Evolutionary conservation across 2,888 invertebrate genomes (phyloP), one percentile per base, ranked within the genome.

Genomic region (Erynnis tages): DNA sequence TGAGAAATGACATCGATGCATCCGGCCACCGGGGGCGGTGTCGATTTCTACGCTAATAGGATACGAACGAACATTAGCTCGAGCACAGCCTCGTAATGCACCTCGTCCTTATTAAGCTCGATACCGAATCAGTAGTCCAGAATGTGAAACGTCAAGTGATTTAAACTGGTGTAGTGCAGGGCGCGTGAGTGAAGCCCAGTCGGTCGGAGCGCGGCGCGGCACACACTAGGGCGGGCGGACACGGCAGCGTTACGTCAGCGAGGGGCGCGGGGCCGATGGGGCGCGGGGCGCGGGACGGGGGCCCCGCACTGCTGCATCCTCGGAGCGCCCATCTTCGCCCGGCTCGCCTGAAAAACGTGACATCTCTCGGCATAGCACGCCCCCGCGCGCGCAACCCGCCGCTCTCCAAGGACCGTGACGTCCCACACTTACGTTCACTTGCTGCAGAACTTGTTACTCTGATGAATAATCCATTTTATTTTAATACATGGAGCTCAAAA

Each of bases 221-320:
- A 79, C 84, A 80, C 83, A 88, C 87, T 87, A 84, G 86, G 86
- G 85, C 82, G 83, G 85, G 84, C 81, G 77, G 77, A 73, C 81
- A 76, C 83, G 82, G 82, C 80, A 82, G 74, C 80, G 83, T 89
- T 90, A 88, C 86, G 90, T 88, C 86, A 89, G 86, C 80, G 81
- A 66, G 79, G 85, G 80, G 75, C 63, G 65, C 57, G 69, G 68
- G 67, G 64, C 11, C 57, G 60, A 13, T 53, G 54, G 62, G 60
- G 56, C 19, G 55, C 48, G 63, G 60, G 54, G 60, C 54, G 53
- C 62, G 62, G 49, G 65, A 41, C 62, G 66, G 61, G 70, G 55
- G 69, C 79, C 79, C 81, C 84, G 76, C 86, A 76, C 83, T 85
- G 83, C 86, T 83, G 87, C 84, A 88, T 83, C 82, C 82, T 80